These are phyloP conservation scores for Orchesellides sinensis DNA, from an alignment of 2,888 invertebrate genomes.

Conservation along the genomic window DNA sequence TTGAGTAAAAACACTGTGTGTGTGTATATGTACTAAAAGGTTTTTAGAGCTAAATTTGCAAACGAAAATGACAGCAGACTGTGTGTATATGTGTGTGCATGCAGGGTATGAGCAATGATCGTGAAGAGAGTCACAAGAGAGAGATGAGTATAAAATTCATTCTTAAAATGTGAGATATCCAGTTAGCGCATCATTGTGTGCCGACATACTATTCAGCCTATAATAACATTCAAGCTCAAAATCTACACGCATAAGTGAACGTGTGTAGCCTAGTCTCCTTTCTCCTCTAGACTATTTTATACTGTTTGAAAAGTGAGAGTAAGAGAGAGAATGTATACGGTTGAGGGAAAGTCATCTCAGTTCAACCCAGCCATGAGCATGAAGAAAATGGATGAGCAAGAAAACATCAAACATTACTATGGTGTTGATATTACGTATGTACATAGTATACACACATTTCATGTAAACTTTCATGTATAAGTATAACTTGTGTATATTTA, in stretches of 20 bases:
- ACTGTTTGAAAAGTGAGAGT: neutral
- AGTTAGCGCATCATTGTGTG: no score
- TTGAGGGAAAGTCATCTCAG: slow-evolving; percentile 21
- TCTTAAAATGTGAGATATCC: neutral
- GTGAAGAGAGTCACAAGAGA: neutral
- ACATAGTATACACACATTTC: neutral
- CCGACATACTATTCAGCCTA: no score
- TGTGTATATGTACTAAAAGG: slow-evolving; percentile 9
- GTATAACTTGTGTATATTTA: no score
- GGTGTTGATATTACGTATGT: slow-evolving; percentile 4
- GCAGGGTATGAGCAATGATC: neutral
- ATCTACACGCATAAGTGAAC: no score
- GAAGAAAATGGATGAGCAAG: slow-evolving; percentile 24
- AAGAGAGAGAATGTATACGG: neutral
- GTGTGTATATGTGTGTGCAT: neutral
- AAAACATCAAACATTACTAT: slow-evolving; percentile 25
- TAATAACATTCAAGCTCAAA: no score
- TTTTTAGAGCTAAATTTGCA: slow-evolving; percentile 16
- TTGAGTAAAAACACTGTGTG: neutral
- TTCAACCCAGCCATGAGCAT: slow-evolving; percentile 15
- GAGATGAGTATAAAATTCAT: slow-evolving; percentile 23
- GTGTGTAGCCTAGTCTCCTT: neutral
- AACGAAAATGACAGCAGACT: slow-evolving; percentile 12
- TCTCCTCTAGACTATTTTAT: neutral
- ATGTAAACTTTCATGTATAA: slow-evolving; percentile 25